phyloP scores from a whole-genome alignment of 2,888 invertebrate species.

The Nomada fucata region DNA sequence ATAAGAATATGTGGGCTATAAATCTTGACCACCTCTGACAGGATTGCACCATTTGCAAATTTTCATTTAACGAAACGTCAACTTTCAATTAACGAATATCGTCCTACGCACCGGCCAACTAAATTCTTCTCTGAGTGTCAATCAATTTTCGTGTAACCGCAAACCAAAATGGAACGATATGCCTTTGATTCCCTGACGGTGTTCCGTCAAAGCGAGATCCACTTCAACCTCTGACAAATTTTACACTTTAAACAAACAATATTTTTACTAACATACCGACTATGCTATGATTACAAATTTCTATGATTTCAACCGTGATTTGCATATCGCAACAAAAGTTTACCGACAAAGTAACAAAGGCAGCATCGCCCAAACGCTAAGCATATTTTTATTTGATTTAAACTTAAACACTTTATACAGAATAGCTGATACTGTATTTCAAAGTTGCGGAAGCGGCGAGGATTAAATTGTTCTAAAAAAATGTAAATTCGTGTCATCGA shows the following conservation, averaged over 20 bases:
- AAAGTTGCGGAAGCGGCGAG: too few relatives aligned
- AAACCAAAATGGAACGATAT: constrained; percentile 22
- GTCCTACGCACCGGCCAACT: not conserved
- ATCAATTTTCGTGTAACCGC: constrained; percentile 28
- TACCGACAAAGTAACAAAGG: too few relatives aligned
- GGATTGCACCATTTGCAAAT: not conserved
- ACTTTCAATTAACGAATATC: constrained; percentile 22
- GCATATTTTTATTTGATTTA: too few relatives aligned
- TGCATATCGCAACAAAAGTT: too few relatives aligned
- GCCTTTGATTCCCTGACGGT: not conserved
- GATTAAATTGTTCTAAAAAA: too few relatives aligned
- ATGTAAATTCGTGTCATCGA: too few relatives aligned
- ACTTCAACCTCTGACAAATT: not conserved
- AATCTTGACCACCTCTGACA: not conserved
- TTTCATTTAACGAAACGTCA: constrained; percentile 20
- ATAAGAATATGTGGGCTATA: not conserved
- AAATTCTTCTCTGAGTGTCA: constrained; percentile 18
- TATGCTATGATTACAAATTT: not conserved
- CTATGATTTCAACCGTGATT: too few relatives aligned
- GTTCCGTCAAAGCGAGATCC: not conserved
- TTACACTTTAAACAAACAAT: not conserved
- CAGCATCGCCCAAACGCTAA: too few relatives aligned
- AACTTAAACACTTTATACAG: too few relatives aligned
- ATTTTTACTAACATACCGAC: not conserved
- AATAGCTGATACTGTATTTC: too few relatives aligned